These are phyloP conservation scores for Acanthisitta chloris DNA, from an alignment of 2,113 vertebrate species.

Conservation along the genomic window DNA sequence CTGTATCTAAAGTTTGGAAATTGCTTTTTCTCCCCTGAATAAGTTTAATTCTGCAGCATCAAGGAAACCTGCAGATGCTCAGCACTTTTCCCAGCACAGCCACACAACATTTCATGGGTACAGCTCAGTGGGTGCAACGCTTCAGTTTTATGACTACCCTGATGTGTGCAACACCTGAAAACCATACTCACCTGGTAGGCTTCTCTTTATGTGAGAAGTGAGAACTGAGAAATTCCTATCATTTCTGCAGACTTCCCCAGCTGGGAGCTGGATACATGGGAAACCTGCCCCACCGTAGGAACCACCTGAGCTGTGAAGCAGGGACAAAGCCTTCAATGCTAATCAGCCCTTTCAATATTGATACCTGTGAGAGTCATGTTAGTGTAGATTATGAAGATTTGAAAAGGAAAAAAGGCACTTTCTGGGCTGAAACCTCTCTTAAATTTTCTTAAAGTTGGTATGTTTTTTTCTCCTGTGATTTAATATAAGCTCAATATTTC, in stretches of 20 bases:
- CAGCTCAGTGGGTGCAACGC: neutral
- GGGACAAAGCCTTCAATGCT: neutral
- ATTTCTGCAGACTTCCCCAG: neutral
- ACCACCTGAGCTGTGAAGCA: no score
- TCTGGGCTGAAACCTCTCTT: neutral
- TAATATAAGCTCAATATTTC: neutral
- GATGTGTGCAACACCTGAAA: neutral
- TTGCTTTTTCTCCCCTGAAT: conserved; percentile 40
- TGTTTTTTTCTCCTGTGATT: neutral
- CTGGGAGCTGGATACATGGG: neutral
- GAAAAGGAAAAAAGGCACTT: neutral
- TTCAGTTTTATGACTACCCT: neutral
- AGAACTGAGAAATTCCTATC: neutral
- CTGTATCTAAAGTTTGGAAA: conserved; percentile 17
- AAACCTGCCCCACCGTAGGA: neutral
- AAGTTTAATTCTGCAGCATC: conserved; percentile 29
- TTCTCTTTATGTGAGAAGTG: neutral
- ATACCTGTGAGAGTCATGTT: neutral
- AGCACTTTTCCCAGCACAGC: neutral
- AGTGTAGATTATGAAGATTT: neutral
- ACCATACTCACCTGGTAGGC: neutral
- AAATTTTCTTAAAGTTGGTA: neutral
- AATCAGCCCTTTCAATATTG: neutral
- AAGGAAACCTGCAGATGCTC: neutral
- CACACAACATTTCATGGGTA: neutral